Percentiles rank a stretch among this genome's conserved stretches.
These are phyloP conservation scores for Butorides virescens DNA, from an alignment of 2,113 vertebrate species.

Conservation along the genomic window DNA sequence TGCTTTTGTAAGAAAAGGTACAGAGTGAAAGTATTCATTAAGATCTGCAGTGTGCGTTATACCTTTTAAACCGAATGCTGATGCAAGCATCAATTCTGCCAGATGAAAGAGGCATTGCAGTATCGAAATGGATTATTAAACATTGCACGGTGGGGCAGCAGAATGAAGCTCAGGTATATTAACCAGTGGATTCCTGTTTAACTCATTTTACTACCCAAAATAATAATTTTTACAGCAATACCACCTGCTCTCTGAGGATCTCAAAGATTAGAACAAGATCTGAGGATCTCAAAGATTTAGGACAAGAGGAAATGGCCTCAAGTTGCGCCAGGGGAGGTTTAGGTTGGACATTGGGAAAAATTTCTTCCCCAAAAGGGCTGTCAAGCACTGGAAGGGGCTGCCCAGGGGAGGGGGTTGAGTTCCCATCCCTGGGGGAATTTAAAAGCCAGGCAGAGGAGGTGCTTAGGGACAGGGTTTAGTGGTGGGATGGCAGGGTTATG, in stretches of 20 bases:
- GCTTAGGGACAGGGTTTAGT: no score
- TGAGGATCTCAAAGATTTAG: no score
- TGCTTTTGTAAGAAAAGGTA: not conserved
- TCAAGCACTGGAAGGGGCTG: no score
- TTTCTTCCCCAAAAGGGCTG: no score
- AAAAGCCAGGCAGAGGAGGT: no score
- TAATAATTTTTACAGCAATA: not conserved
- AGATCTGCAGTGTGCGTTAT: not conserved
- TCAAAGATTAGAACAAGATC: not conserved
- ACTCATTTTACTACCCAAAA: not conserved
- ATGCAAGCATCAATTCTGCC: not conserved
- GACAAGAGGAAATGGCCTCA: no score
- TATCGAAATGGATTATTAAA: not conserved
- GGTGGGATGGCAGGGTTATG: no score
- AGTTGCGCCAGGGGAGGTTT: no score
- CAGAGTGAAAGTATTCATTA: not conserved
- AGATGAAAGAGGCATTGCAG: not conserved
- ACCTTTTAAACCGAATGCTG: not conserved
- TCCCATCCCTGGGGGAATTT: no score
- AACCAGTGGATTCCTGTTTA: not conserved
- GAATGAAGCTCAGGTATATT: not conserved
- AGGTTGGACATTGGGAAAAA: no score
- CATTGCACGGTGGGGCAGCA: not conserved
- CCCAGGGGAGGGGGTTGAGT: no score
- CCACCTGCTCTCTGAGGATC: not conserved